Base-by-base conservation (phyloP, 2,888 invertebrate genomes). In the Nipponacmea schrenckii region DNA sequence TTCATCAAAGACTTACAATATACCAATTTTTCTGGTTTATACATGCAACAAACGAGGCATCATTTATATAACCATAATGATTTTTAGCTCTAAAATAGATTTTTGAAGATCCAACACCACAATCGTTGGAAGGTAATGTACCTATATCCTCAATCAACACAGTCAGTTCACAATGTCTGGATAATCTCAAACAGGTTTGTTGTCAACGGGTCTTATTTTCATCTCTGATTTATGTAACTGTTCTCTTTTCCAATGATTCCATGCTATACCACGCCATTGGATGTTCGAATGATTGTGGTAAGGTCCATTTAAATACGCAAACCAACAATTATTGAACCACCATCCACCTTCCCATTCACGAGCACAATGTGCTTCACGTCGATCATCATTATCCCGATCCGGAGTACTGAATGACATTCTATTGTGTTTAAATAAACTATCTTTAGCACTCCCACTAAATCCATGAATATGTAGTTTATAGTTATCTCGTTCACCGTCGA, bases 251-350 rank as follows among this genome's bases (percentile, higher is more conserved):
- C 88, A 88, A 68, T 85, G 83, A 72, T 87, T 88, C 88, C 88
- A 88, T 7, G 87, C 81, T 62, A 88, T 84, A 5, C 87, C 87
- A 24, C 84, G 76, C 73, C 83, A 85, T 48, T 80, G 71, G 4
- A 85, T 84, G 56, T 83, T 78, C 2, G 86, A 84, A 14, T 77
- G 78, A 75, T 88, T 91, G 79, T 94, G 94, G 89, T 96, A 96
- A 81, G 94, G 93, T 17, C 96, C 97, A 87, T 97, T 97, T 77
- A 97, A 92, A 90, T 96, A 96, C 31, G 95, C 96, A 85, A 95
- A 96, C 89, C 96, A 96, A 90, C 97, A 97, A 89, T 96, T 96
- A 74, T 95, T 95, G 90, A 94, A 97, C 97, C 97, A 97, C 96
- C 96, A 97, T 50, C 97, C 97, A 24, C 96, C 96, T 87, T 95